Percentiles rank a stretch among this genome's conserved stretches.
Conservation (phyloP, 2,113 vertebrate species). For the Leuciscus idus region DNA sequence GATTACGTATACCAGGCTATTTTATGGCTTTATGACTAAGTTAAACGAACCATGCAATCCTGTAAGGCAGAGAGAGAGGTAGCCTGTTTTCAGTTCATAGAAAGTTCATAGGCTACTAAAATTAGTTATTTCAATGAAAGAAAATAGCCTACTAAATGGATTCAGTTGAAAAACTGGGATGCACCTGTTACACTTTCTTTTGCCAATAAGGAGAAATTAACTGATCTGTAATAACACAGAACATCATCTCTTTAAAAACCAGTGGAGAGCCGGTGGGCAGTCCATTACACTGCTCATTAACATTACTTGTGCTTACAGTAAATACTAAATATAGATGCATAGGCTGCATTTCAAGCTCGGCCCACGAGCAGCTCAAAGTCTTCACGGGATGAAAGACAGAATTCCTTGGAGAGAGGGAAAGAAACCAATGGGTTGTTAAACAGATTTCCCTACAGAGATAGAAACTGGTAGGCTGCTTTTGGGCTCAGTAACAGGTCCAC, state of each 20-base stretch:
- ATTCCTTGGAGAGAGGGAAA: conserved; percentile 53
- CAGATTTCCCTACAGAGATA: conserved; percentile 54
- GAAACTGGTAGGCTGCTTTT: conserved; percentile 55
- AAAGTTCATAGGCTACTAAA: too few species aligned
- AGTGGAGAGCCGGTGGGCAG: background rate
- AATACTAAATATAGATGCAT: conserved; percentile 44
- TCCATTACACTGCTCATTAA: conserved; percentile 45
- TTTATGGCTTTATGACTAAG: background rate
- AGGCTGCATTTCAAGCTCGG: conserved; percentile 23
- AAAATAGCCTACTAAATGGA: background rate
- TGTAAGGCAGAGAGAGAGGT: background rate
- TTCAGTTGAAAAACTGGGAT: background rate
- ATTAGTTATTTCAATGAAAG: too few species aligned
- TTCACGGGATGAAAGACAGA: conserved; percentile 58
- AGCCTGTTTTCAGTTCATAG: background rate
- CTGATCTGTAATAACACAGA: background rate
- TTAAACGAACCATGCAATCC: background rate
- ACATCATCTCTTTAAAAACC: background rate
- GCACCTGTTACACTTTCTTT: background rate
- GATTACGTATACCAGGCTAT: background rate
- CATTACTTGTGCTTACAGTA: conserved; percentile 55
- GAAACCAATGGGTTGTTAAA: conserved; percentile 55
- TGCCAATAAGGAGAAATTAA: background rate
- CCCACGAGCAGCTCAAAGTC: conserved; percentile 45
- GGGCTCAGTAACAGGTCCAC: conserved; percentile 60